phyloP scores from a whole-genome alignment of 1,140 invertebrate species.

The Pogonomyrmex barbatus region DNA sequence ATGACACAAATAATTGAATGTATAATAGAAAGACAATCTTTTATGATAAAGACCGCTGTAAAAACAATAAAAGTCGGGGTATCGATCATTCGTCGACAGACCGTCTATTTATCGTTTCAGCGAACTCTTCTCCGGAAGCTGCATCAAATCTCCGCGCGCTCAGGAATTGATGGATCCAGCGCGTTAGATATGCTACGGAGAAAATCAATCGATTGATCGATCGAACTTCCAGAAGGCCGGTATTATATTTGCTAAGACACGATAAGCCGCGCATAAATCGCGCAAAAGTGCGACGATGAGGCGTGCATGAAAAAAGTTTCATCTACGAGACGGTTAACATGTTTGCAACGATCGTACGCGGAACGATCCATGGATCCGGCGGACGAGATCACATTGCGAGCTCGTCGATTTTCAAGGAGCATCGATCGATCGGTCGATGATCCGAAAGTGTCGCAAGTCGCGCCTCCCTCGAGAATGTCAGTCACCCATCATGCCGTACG shows the following conservation, averaged over 20 bases:
- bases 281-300: constrained; percentile 34
- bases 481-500: constrained; percentile 25
- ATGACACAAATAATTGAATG: not conserved
- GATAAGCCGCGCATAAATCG: constrained; percentile 58
- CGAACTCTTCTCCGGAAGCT: constrained; percentile 39
- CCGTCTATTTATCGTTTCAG: constrained; percentile 54
- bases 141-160: constrained; percentile 6
- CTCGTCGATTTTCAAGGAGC: constrained; percentile 20
- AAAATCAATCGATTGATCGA: constrained; percentile 55
- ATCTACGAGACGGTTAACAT: constrained; percentile 40
- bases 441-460: constrained; percentile 61
- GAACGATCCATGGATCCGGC: constrained; percentile 14
- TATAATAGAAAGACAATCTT: not conserved
- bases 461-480: constrained; percentile 33
- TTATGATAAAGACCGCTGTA: constrained; percentile 10
- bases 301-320: constrained; percentile 53
- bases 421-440: constrained; percentile 54
- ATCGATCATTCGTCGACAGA: constrained; percentile 61
- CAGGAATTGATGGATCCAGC: constrained; percentile 53
- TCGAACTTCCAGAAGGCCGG: constrained; percentile 37
- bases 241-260: constrained; percentile 27
- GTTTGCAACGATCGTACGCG: constrained; percentile 46
- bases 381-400: constrained; percentile 44
- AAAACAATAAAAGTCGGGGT: not conserved
- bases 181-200: not conserved